Conservation (phyloP, 2,888 invertebrate species). For the Drosophila picticornis region DNA sequence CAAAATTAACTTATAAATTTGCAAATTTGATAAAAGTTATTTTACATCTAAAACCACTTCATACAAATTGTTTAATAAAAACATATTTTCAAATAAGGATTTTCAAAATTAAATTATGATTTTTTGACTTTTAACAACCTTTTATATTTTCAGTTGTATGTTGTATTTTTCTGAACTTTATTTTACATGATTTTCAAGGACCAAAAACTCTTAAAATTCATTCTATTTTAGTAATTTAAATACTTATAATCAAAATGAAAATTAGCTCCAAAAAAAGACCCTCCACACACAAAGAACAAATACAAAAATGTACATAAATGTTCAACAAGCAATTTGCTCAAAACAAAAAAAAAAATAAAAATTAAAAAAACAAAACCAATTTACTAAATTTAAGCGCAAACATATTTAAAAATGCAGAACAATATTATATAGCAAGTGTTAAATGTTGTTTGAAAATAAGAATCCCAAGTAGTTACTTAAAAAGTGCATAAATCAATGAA, state of each 20-base stretch:
- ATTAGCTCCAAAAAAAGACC: slow-evolving; percentile 50
- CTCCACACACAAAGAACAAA: slow-evolving; percentile 60
- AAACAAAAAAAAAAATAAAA: slow-evolving; percentile 25
- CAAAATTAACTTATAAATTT: slow-evolving; percentile 26
- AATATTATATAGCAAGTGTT: slow-evolving; percentile 66
- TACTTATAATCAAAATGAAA: slow-evolving; percentile 23
- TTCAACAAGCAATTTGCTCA: slow-evolving; percentile 67
- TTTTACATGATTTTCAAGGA: slow-evolving; percentile 69
- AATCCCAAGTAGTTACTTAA: slow-evolving; percentile 34
- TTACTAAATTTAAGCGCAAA: slow-evolving; percentile 15
- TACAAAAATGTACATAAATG: slow-evolving; percentile 58
- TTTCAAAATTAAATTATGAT: not conserved
- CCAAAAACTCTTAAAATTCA: slow-evolving; percentile 58
- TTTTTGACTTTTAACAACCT: not conserved
- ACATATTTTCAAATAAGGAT: not conserved
- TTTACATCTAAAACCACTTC: not conserved
- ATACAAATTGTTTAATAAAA: not conserved
- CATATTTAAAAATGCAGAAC: slow-evolving; percentile 18
- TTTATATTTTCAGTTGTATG: not conserved
- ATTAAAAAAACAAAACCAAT: slow-evolving; percentile 9
- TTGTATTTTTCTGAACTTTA: slow-evolving; percentile 32
- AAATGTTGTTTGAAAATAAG: slow-evolving; percentile 66
- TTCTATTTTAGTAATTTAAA: slow-evolving; percentile 43
- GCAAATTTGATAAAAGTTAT: slow-evolving; percentile 2
- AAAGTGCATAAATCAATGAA: slow-evolving; percentile 22